phyloP scores from a whole-genome alignment of 2,113 vertebrate genomes.

The Typhlomys cinereus region DNA sequence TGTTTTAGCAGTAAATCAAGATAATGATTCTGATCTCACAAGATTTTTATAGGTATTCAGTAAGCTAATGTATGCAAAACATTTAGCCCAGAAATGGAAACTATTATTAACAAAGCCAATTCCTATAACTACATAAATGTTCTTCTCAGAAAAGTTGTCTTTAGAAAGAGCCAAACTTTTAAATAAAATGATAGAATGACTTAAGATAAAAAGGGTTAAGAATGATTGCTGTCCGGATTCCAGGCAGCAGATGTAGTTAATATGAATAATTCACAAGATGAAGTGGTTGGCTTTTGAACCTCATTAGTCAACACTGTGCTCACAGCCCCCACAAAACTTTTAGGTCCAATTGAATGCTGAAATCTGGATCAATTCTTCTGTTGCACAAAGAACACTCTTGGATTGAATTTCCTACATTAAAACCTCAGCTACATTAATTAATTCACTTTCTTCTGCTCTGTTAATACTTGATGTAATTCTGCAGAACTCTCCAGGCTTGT shows the following conservation, averaged over 20 bases:
- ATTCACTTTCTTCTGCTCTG: background rate
- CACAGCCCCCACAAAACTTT: background rate
- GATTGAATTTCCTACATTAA: background rate
- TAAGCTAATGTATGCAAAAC: slow-evolving; percentile 47
- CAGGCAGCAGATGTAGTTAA: background rate
- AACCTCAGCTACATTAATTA: slow-evolving; percentile 1
- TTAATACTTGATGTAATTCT: slow-evolving; percentile 24
- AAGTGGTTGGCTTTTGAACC: slow-evolving; percentile 46
- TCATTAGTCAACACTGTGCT: background rate
- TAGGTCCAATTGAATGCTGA: background rate
- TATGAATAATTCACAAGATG: slow-evolving; percentile 49
- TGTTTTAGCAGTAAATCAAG: slow-evolving; percentile 29
- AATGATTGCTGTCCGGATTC: slow-evolving; percentile 7
- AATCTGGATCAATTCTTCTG: slow-evolving; percentile 4
- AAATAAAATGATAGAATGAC: slow-evolving; percentile 8
- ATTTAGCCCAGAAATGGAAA: slow-evolving; percentile 27
- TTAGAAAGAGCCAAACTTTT: slow-evolving; percentile 8
- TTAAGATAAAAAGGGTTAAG: slow-evolving; percentile 41
- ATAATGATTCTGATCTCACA: slow-evolving; percentile 42
- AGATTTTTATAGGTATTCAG: slow-evolving; percentile 33
- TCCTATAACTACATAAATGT: slow-evolving; percentile 45
- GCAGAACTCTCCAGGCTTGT: background rate
- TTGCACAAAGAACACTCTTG: background rate
- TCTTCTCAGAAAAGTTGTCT: slow-evolving; percentile 40
- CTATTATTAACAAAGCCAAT: slow-evolving; percentile 44